phyloP scores from a whole-genome alignment of 2,797 vertebrate genomes.

The Macropodus opercularis region DNA sequence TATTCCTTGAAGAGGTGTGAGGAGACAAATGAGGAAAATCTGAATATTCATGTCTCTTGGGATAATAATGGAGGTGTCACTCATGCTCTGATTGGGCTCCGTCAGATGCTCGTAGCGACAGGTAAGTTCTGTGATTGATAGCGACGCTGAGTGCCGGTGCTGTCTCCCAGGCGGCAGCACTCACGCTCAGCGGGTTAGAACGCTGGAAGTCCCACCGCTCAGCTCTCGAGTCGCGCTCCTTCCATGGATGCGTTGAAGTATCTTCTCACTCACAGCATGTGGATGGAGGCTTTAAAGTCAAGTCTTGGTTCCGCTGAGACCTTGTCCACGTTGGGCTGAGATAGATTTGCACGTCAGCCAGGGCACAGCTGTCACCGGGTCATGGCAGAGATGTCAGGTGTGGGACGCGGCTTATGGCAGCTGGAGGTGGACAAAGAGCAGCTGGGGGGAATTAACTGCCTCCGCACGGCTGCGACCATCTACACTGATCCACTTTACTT shows the following conservation, averaged over 20 bases:
- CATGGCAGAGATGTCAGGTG: slow-evolving; percentile 58
- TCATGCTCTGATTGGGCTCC: slow-evolving; percentile 45
- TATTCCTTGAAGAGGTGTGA: slow-evolving; percentile 9
- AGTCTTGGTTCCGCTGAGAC: slow-evolving; percentile 14
- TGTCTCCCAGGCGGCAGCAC: slow-evolving; percentile 48
- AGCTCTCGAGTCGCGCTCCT: slow-evolving; percentile 17
- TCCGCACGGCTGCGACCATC: slow-evolving; percentile 50
- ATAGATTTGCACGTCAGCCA: slow-evolving; percentile 47
- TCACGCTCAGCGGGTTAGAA: slow-evolving; percentile 47
- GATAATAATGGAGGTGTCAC: slow-evolving; percentile 36
- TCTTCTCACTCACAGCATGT: slow-evolving; percentile 33
- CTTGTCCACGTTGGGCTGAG: slow-evolving; percentile 26
- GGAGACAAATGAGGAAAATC: background rate
- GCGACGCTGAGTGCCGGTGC: slow-evolving; percentile 43
- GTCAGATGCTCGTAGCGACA: slow-evolving; percentile 29
- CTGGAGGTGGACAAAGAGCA: slow-evolving; percentile 58
- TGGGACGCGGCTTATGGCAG: slow-evolving; percentile 49
- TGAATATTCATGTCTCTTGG: slow-evolving; percentile 34
- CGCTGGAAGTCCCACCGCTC: slow-evolving; percentile 38
- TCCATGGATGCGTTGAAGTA: too few species aligned
- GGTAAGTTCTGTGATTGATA: slow-evolving; percentile 64
- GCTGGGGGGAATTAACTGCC: slow-evolving; percentile 44
- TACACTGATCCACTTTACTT: slow-evolving; percentile 62
- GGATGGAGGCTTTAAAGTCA: slow-evolving; percentile 33
- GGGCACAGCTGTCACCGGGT: slow-evolving; percentile 16